phyloP scores from a whole-genome alignment of 2,113 vertebrate species.

The Aspidoscelis tigris region DNA sequence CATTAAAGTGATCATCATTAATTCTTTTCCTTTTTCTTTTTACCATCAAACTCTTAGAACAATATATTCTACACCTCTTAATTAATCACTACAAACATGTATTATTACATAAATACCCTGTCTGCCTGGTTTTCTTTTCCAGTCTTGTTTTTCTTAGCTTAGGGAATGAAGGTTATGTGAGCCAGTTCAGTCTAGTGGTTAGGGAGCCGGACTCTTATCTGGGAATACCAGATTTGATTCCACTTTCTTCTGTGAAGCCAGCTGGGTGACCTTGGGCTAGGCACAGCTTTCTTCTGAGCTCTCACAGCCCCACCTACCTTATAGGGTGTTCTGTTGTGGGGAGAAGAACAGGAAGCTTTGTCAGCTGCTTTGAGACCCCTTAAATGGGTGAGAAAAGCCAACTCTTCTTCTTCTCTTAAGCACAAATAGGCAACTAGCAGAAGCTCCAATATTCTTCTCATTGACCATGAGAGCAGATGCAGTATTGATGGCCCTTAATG shows the following conservation, averaged over 20 bases:
- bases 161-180: not conserved
- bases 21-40: slow-evolving; percentile 32
- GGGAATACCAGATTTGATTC: too few species aligned
- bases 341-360: too few species aligned
- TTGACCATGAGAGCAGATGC: not conserved
- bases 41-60: slow-evolving; percentile 33
- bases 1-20: slow-evolving; percentile 66
- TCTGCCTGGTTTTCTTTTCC: not conserved
- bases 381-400: too few species aligned
- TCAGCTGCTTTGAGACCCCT: too few species aligned
- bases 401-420: not conserved
- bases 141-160: not conserved
- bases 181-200: too few species aligned
- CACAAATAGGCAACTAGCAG: not conserved
- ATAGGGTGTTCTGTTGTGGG: too few species aligned
- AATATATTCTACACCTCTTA: slow-evolving; percentile 51
- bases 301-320: too few species aligned
- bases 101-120: not conserved
- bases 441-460: not conserved
- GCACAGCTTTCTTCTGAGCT: too few species aligned
- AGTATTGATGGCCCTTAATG: too few species aligned
- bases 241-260: too few species aligned
- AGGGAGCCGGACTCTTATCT: too few species aligned
- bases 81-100: slow-evolving; percentile 46
- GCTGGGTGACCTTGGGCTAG: too few species aligned